Evolutionary conservation across 2,888 invertebrate genomes (phyloP), one percentile per base, ranked within the genome.

Genomic region (Lycophotia porphyrea): DNA sequence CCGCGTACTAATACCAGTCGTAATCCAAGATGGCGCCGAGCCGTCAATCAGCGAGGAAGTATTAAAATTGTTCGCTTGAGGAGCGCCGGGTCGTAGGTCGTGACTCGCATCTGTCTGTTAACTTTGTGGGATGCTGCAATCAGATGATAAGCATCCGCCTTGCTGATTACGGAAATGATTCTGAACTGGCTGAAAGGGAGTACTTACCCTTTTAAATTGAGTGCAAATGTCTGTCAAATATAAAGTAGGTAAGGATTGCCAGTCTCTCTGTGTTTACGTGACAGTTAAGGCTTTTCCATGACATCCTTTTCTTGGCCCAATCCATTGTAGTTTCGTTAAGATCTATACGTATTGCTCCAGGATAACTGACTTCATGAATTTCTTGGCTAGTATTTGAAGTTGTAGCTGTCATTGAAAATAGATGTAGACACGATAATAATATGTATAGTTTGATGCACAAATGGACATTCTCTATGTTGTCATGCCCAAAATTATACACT

Each of bases 1-100:
- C 63, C 34, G 66, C 61, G 52, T 42, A 49, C 58, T 58, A 75
- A 77, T 78, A 74, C 47, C 63, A 72, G 49, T 69, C 74, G 72
- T 72, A 77, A 87, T 82, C 58, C 81, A 80, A 84, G 67, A 79
- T 74, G 80, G 76, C 75, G 71, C 21, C 52, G 69, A 44, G 75
- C 70, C 84, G 81, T 88, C 89, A 88, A 89, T 88, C 88, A 88
- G 80, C 60, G 58, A 52, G 70, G 73, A 82, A 86, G 82, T 88
- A 87, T 89, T 87, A 87, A 87, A 88, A 87, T 86, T 81, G 76
- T 71, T 72, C 52, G 74, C 68, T 77, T 49, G 81, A 70, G 69
- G 67, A 78, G 63, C 39, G 63, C n/a, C 1, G 61, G 36, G 39
- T n/a, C 24, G 15, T n/a, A 24, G 79, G 60, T 55, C 84, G 84